These are phyloP conservation scores for Oopsacas minuta DNA, from an alignment of 37 sponge, comb jelly and placozoan species.

Conservation along the genomic window DNA sequence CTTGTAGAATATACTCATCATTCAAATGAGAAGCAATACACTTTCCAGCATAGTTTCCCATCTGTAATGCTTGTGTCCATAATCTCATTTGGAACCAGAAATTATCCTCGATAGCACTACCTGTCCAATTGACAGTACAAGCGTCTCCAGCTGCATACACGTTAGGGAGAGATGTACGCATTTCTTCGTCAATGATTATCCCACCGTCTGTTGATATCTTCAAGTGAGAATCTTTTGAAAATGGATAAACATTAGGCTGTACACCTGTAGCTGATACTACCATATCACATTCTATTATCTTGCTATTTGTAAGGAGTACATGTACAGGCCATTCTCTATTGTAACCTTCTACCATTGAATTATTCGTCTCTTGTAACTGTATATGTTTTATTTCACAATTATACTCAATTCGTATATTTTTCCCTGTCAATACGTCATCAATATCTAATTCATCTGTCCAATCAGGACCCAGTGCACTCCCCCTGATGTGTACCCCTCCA, in stretches of 20 bases:
- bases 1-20: slow-evolving; percentile 43
- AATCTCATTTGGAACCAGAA: slow-evolving; percentile 68
- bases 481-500: neutral
- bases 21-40: slow-evolving; percentile 64
- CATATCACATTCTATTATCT: slow-evolving; percentile 68
- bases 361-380: slow-evolving; percentile 9
- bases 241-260: slow-evolving; percentile 32
- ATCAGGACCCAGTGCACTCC: slow-evolving; percentile 92
- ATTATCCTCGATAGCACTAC: slow-evolving; percentile 11
- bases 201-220: slow-evolving; percentile 52
- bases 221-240: slow-evolving; percentile 16
- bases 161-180: slow-evolving; percentile 54
- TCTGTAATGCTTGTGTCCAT: slow-evolving; percentile 95
- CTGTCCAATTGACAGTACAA: slow-evolving; percentile 57
- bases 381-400: slow-evolving; percentile 47
- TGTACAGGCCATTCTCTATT: slow-evolving; percentile 50
- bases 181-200: slow-evolving; percentile 65
- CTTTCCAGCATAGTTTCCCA: slow-evolving; percentile 83
- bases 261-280: slow-evolving; percentile 94
- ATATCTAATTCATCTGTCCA: slow-evolving; percentile 62
- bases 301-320: slow-evolving; percentile 71
- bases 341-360: neutral
- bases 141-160: slow-evolving; percentile 97
- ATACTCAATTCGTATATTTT: slow-evolving; percentile 61
- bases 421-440: slow-evolving; percentile 25